These are phyloP conservation scores for Morpho achilles DNA, from an alignment of 2,888 invertebrate genomes.

Conservation along the genomic window DNA sequence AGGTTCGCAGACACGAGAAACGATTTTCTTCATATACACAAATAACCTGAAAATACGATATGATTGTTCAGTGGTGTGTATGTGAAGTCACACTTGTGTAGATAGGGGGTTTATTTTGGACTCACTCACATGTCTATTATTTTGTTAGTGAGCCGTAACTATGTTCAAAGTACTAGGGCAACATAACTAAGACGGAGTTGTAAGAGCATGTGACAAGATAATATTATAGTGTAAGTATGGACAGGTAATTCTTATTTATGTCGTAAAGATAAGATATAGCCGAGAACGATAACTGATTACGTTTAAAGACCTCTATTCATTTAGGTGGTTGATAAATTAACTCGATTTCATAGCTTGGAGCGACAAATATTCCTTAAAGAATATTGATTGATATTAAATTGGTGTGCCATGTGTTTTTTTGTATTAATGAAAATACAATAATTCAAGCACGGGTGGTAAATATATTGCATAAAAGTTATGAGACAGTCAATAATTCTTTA, in stretches of 20 bases:
- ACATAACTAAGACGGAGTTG: conserved; percentile 39
- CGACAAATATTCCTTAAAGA: no score
- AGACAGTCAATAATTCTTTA: no score
- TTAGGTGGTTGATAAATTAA: no score
- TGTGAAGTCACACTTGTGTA: conserved; percentile 24
- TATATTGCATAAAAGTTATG: no score
- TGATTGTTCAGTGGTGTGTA: conserved; percentile 43
- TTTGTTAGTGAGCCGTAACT: conserved; percentile 68
- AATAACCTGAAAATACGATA: conserved; percentile 38
- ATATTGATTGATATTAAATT: no score
- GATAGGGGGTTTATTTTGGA: conserved; percentile 30
- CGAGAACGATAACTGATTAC: no score
- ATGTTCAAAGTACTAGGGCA: conserved; percentile 62
- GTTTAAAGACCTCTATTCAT: no score
- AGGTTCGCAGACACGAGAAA: conserved; percentile 42
- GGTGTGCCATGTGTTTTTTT: no score
- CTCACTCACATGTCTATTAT: conserved; percentile 53
- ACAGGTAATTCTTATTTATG: background rate
- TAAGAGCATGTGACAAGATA: background rate
- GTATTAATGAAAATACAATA: no score
- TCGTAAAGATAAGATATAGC: no score
- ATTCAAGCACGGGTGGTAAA: no score
- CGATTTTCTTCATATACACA: conserved; percentile 61
- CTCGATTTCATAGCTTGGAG: no score
- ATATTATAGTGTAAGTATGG: background rate